phyloP scores from a whole-genome alignment of 2,888 invertebrate genomes.

The Dinocampus coccinellae region DNA sequence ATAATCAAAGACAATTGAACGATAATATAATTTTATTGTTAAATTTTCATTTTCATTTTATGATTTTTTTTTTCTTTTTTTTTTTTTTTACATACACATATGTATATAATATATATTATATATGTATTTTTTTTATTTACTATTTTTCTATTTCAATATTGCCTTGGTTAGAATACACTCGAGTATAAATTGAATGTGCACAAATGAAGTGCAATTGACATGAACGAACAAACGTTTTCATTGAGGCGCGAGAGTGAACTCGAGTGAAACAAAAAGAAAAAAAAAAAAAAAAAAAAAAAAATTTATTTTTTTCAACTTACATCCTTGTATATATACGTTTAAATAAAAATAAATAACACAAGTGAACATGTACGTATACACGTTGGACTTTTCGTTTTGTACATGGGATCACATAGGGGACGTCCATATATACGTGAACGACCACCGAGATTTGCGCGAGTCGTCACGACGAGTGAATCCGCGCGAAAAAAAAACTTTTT shows the following conservation, averaged over 20 bases:
- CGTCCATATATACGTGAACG: neutral
- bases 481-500: conserved; percentile 24
- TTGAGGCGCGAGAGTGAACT: neutral
- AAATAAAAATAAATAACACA: neutral
- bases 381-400: neutral
- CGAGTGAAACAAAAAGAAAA: no score
- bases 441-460: conserved; percentile 2
- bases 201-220: conserved; percentile 5
- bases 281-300: no score
- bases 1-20: neutral
- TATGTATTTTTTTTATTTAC: neutral
- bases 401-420: neutral
- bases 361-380: neutral
- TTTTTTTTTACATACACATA: no score
- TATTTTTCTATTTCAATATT: neutral
- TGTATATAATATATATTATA: neutral
- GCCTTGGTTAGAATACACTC: neutral
- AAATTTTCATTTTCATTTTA: no score
- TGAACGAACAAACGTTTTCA: conserved; percentile 4
- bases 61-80: no score
- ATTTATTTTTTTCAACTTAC: neutral
- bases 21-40: neutral
- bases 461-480: conserved; percentile 24
- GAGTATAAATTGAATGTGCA: neutral
- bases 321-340: neutral